Conservation (phyloP, 2,888 invertebrate species). For the Unio pictorum region DNA sequence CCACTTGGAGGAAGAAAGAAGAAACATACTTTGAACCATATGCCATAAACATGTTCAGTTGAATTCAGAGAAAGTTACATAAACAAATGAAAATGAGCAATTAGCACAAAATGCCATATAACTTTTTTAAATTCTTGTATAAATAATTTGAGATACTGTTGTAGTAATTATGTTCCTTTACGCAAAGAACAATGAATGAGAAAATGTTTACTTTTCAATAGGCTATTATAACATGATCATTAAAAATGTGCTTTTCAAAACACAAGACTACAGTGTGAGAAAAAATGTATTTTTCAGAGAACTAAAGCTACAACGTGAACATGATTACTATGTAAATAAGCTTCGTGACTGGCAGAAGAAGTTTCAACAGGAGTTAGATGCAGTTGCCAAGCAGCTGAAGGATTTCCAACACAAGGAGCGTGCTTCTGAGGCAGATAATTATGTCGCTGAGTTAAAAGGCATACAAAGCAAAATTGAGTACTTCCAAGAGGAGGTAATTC, state of each 20-base stretch:
- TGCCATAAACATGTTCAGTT: too few relatives aligned
- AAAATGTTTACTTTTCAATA: background rate
- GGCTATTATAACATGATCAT: too few relatives aligned
- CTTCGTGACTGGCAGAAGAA: constrained; percentile 61
- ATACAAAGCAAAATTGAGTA: constrained; percentile 60
- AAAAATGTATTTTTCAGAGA: constrained; percentile 51
- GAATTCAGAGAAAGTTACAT: too few relatives aligned
- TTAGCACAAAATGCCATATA: too few relatives aligned
- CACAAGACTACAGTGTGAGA: background rate
- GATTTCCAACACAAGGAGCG: constrained; percentile 66
- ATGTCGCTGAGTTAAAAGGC: constrained; percentile 61
- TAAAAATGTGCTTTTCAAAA: background rate
- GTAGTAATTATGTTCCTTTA: too few relatives aligned
- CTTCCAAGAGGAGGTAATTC: constrained; percentile 64
- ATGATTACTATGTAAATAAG: constrained; percentile 63
- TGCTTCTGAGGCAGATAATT: constrained; percentile 68
- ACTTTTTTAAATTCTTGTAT: too few relatives aligned
- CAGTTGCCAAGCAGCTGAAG: constrained; percentile 56
- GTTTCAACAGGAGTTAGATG: constrained; percentile 54
- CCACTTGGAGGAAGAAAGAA: too few relatives aligned
- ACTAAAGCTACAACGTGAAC: constrained; percentile 64
- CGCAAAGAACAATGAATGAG: too few relatives aligned
- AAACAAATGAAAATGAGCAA: too few relatives aligned
- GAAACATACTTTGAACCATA: too few relatives aligned
- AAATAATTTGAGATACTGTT: too few relatives aligned